Conservation (phyloP, 2,888 invertebrate genomes). For the Eubasilissa splendida region DNA sequence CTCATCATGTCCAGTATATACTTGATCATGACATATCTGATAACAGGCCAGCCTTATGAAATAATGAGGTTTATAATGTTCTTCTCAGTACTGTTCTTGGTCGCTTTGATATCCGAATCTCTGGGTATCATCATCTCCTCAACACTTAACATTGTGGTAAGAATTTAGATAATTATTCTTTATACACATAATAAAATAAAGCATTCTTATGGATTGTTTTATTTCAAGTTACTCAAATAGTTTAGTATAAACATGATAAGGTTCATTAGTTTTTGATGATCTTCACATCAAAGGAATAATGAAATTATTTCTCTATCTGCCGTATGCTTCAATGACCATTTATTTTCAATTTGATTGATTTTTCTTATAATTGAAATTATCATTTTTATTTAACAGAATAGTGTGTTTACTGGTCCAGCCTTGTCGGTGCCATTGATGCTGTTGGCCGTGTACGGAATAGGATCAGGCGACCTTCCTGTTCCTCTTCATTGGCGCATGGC, state of each 20-base stretch:
- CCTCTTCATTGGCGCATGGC: conserved; percentile 83
- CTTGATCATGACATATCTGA: conserved; percentile 79
- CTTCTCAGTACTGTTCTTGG: conserved; percentile 78
- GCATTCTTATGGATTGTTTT: too few species aligned
- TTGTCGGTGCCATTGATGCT: conserved; percentile 90
- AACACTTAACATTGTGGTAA: conserved; percentile 82
- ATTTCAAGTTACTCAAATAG: too few species aligned
- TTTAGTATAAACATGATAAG: too few species aligned
- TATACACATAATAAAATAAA: not conserved
- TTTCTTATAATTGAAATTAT: not conserved
- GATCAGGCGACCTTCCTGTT: conserved; percentile 81
- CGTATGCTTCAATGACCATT: too few species aligned
- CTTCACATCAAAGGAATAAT: too few species aligned
- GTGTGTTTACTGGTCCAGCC: conserved; percentile 92
- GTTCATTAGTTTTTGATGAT: too few species aligned
- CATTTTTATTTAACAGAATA: conserved; percentile 75
- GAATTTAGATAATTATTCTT: conserved; percentile 62
- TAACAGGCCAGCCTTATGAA: conserved; percentile 86
- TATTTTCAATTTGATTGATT: not conserved
- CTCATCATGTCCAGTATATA: conserved; percentile 79
- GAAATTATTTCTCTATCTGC: too few species aligned
- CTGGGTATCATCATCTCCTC: conserved; percentile 84
- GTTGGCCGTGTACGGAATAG: conserved; percentile 90
- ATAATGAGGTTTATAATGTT: conserved; percentile 78
- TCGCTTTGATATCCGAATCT: conserved; percentile 84